phyloP scores from a whole-genome alignment of 1,140 invertebrate genomes.

The Hycleus phaleratus region DNA sequence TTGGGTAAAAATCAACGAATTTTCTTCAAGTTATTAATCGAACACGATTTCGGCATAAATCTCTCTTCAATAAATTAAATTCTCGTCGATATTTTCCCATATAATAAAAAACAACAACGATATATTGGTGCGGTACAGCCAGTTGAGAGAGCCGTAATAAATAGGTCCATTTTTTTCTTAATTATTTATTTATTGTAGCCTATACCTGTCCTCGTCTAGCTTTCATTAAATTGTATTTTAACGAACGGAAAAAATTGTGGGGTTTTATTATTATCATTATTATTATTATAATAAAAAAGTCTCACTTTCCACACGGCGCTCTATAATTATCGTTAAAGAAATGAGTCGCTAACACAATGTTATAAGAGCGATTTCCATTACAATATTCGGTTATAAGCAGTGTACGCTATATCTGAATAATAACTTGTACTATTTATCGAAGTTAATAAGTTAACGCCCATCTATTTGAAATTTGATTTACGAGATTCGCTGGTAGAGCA shows the following conservation, averaged over 20 bases:
- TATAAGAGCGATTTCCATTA: slow-evolving; percentile 25
- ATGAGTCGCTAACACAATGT: slow-evolving; percentile 20
- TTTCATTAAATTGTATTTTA: slow-evolving; percentile 15
- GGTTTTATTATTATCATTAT: slow-evolving; percentile 23
- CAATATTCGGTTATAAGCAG: no score
- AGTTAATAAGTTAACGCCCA: slow-evolving; percentile 42
- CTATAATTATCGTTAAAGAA: slow-evolving; percentile 38
- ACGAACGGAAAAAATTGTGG: slow-evolving; percentile 30
- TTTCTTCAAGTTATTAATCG: slow-evolving; percentile 24
- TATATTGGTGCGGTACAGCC: neutral
- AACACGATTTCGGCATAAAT: slow-evolving; percentile 39
- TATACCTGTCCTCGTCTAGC: neutral
- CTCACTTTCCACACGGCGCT: slow-evolving; percentile 38
- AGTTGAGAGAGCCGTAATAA: neutral
- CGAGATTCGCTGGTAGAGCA: slow-evolving; percentile 29
- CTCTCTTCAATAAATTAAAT: slow-evolving; percentile 40
- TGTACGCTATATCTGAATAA: slow-evolving; percentile 3
- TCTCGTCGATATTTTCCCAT: slow-evolving; percentile 39
- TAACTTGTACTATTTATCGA: slow-evolving; percentile 26
- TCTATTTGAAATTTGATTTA: slow-evolving; percentile 43
- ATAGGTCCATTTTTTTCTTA: slow-evolving; percentile 36
- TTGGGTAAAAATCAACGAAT: no score
- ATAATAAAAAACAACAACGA: slow-evolving; percentile 8
- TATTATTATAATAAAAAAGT: slow-evolving; percentile 37
- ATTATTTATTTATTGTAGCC: slow-evolving; percentile 33